These are phyloP conservation scores for Cygnus atratus DNA, from an alignment of 2,113 vertebrate genomes.

Conservation along the genomic window DNA sequence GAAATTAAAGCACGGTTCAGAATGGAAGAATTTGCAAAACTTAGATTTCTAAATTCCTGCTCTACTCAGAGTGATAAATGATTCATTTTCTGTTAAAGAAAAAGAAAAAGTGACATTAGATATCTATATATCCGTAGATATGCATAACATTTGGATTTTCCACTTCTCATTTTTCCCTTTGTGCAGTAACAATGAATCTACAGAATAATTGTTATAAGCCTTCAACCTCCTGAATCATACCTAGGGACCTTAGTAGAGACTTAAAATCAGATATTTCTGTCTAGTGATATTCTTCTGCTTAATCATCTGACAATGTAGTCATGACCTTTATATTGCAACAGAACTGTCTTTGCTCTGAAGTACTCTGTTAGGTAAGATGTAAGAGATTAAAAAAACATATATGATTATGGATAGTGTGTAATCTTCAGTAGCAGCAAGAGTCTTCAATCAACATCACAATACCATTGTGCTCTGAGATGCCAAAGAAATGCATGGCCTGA, in stretches of 20 bases:
- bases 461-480: background rate
- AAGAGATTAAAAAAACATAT: background rate
- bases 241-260: background rate
- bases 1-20: slow-evolving; percentile 45
- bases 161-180: background rate
- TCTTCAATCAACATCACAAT: background rate
- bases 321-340: background rate
- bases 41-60: slow-evolving; percentile 32
- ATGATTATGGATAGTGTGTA: background rate
- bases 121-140: background rate
- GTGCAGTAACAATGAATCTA: background rate
- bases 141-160: background rate
- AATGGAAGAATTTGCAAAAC: slow-evolving; percentile 15
- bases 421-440: background rate
- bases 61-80: background rate
- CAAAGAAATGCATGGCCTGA: background rate
- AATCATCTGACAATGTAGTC: background rate
- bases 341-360: background rate
- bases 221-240: background rate
- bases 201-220: background rate
- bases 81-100: background rate
- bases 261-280: background rate
- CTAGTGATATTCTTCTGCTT: background rate
- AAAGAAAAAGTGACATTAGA: background rate
- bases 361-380: background rate